phyloP scores from a whole-genome alignment of 2,888 invertebrate species.

The Polia nebulosa region DNA sequence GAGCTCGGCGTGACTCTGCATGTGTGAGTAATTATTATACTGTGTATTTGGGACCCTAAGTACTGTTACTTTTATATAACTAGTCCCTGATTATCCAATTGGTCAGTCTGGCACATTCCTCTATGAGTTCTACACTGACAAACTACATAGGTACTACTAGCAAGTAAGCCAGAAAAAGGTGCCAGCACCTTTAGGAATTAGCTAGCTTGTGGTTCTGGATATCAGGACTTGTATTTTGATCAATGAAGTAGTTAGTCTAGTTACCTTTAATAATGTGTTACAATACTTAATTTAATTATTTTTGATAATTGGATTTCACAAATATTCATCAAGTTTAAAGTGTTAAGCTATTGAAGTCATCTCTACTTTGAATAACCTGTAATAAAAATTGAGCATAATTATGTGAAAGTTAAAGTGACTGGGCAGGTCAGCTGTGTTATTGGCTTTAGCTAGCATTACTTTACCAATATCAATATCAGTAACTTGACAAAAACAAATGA shows the following conservation, averaged over 20 bases:
- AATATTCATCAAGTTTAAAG: background rate
- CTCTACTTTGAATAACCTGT: background rate
- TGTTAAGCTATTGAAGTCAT: background rate
- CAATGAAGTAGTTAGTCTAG: background rate
- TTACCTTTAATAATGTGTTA: background rate
- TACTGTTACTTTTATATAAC: background rate
- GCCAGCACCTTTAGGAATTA: background rate
- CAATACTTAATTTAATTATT: conserved; percentile 16
- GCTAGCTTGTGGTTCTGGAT: background rate
- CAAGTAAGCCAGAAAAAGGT: too few species aligned
- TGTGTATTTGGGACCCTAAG: conserved; percentile 1
- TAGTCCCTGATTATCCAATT: background rate
- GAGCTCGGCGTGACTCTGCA: conserved; percentile 99
- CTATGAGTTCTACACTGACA: background rate
- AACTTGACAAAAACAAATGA: background rate
- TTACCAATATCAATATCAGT: background rate
- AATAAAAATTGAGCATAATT: conserved; percentile 6
- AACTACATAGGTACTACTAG: too few species aligned
- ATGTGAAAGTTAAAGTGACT: background rate
- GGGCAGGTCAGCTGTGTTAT: background rate
- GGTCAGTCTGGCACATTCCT: background rate
- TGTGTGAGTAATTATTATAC: conserved; percentile 93
- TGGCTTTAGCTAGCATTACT: background rate
- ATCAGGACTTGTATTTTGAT: background rate
- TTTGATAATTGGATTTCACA: conserved; percentile 17